These are phyloP conservation scores for Pyrrhosoma nymphula DNA, from an alignment of 2,888 invertebrate genomes.

Conservation along the genomic window DNA sequence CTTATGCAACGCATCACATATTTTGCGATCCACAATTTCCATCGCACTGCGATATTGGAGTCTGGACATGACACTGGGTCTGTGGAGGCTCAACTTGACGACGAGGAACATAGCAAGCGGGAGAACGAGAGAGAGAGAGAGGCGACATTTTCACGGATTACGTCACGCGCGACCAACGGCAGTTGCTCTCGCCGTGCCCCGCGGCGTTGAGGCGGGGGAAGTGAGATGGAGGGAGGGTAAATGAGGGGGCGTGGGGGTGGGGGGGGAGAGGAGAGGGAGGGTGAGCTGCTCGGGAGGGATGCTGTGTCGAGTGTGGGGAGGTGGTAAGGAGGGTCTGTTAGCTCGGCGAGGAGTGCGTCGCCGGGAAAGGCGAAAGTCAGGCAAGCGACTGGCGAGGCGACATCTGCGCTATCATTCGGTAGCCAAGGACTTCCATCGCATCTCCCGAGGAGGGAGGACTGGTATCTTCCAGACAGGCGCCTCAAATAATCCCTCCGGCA, in stretches of 20 bases:
- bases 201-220: background rate
- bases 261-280: background rate
- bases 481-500: background rate
- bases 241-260: background rate
- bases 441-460: background rate
- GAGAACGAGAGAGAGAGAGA: background rate
- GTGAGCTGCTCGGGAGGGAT: background rate
- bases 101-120: background rate
- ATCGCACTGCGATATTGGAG: no score
- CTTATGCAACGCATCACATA: no score
- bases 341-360: no score
- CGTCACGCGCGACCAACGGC: constrained; percentile 18
- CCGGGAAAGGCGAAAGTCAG: no score
- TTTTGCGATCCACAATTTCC: no score
- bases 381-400: background rate
- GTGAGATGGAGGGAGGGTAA: background rate
- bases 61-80: no score
- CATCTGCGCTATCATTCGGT: constrained; percentile 18
- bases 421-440: background rate
- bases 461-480: background rate
- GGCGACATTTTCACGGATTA: background rate
- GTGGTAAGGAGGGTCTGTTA: background rate
- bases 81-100: no score
- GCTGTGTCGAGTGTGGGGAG: background rate
- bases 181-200: background rate